These are phyloP conservation scores for Cinclus mexicanus DNA, from an alignment of 2,113 vertebrate genomes.

Conservation along the genomic window DNA sequence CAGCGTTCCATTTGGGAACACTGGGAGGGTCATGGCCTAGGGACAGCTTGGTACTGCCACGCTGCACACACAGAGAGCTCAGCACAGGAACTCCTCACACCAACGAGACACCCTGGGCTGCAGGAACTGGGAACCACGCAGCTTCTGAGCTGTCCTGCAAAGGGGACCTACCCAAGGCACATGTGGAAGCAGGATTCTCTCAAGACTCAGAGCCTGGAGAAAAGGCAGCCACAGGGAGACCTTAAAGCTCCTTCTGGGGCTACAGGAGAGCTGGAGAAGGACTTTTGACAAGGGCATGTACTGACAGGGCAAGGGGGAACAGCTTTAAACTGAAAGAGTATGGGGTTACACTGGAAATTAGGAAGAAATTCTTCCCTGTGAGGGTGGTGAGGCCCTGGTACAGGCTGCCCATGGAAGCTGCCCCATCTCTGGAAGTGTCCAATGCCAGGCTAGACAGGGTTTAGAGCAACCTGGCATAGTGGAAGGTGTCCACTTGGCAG, in stretches of 20 bases:
- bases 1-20: neutral
- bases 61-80: neutral
- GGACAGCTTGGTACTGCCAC: neutral
- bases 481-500: neutral
- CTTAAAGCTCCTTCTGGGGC: neutral
- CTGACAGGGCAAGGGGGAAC: neutral
- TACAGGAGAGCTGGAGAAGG: neutral
- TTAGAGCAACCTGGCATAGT: neutral
- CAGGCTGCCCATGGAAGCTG: neutral
- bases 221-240: neutral
- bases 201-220: neutral
- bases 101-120: neutral
- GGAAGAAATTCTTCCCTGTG: neutral
- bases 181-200: fast-evolving
- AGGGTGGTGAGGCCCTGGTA: neutral
- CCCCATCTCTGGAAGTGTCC: neutral
- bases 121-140: neutral
- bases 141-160: fast-evolving
- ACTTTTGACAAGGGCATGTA: neutral
- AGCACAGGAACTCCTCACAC: neutral
- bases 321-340: neutral
- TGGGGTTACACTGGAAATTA: neutral
- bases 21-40: neutral
- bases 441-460: fast-evolving
- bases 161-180: fast-evolving